These are phyloP conservation scores for Todus mexicanus DNA, from an alignment of 2,797 vertebrate genomes.

Conservation along the genomic window DNA sequence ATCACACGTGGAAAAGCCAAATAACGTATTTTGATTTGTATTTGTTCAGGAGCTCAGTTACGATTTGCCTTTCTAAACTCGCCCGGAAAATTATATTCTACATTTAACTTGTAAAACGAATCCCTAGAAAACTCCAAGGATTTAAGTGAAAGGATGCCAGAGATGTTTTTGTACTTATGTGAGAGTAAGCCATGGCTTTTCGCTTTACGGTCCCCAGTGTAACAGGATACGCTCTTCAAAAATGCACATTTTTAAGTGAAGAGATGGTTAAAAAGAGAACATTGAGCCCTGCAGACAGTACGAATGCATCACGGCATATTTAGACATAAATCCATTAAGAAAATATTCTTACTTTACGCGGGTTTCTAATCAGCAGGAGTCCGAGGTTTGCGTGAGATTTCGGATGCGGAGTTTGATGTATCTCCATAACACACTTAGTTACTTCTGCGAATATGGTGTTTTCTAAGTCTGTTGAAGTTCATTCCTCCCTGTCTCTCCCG, in stretches of 20 bases:
- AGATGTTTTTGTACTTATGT: slow-evolving; percentile 32
- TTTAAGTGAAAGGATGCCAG: not conserved
- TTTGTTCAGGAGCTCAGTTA: not conserved
- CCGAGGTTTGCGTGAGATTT: not conserved
- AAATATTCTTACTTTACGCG: not conserved
- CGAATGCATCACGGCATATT: not conserved
- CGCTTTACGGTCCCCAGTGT: not conserved
- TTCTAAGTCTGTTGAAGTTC: not conserved
- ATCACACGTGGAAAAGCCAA: not conserved
- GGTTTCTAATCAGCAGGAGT: not conserved
- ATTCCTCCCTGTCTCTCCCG: not conserved
- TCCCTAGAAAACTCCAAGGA: not conserved
- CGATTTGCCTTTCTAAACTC: not conserved
- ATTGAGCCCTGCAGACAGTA: not conserved
- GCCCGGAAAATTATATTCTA: not conserved
- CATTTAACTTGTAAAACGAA: not conserved
- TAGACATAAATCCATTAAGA: not conserved
- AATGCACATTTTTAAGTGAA: not conserved
- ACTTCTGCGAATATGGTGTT: not conserved
- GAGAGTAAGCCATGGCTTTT: slow-evolving; percentile 25
- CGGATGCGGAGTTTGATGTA: not conserved
- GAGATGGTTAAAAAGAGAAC: not conserved
- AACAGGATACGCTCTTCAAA: not conserved
- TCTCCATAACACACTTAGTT: fast-evolving
- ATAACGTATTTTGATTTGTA: not conserved